Conservation (phyloP, 1,140 invertebrate species). For the Drosophila sucinea region DNA sequence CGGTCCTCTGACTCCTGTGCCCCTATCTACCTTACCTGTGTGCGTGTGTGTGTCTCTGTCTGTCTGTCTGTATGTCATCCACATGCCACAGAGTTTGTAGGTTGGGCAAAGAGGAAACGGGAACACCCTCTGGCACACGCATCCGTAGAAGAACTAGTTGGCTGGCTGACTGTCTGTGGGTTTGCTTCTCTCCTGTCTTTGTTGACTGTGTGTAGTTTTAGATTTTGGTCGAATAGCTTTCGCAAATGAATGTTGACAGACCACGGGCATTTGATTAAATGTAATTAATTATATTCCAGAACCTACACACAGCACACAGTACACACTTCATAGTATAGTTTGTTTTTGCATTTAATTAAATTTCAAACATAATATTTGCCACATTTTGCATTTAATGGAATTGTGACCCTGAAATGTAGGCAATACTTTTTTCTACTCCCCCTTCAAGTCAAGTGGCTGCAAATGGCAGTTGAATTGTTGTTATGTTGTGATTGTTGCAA, state of each 20-base stretch:
- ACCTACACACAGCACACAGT: neutral
- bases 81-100: constrained; percentile 35
- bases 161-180: neutral
- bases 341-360: constrained; percentile 10
- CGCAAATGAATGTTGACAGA: constrained; percentile 67
- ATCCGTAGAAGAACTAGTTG: constrained; percentile 16
- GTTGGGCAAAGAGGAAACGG: neutral
- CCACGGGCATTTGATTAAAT: constrained; percentile 68
- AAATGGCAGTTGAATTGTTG: constrained; percentile 42
- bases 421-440: constrained; percentile 40
- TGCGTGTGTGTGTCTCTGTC: neutral
- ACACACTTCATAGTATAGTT: neutral
- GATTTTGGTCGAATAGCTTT: constrained; percentile 51
- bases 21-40: neutral
- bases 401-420: constrained; percentile 37
- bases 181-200: neutral
- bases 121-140: constrained; percentile 33
- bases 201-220: constrained; percentile 18
- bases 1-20: neutral
- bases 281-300: constrained; percentile 63
- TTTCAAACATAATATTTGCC: constrained; percentile 10
- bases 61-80: constrained; percentile 49
- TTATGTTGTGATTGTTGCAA: constrained; percentile 34
- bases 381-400: constrained; percentile 12
- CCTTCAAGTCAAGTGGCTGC: constrained; percentile 35